Evolutionary conservation across 2,888 invertebrate genomes (phyloP).

Genomic region (Eupithecia subfuscata): DNA sequence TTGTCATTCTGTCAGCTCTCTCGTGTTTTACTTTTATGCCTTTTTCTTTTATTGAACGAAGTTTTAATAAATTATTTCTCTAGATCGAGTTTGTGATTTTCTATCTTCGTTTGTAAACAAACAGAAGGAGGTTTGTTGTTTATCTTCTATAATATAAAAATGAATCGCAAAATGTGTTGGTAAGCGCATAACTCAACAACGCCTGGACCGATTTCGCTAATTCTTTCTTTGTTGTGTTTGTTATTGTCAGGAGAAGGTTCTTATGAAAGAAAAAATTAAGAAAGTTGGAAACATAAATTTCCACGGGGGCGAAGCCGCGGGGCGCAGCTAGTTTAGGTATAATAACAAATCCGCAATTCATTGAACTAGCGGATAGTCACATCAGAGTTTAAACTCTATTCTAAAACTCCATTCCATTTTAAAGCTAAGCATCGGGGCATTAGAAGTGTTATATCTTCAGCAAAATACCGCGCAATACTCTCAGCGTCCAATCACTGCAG

Average conservation of each 20-base stretch:
- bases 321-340: too few relatives aligned
- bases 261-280: too few relatives aligned
- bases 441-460: constrained; percentile 13
- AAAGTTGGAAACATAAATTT: too few relatives aligned
- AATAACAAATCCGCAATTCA: background rate
- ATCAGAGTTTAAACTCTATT: background rate
- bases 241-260: too few relatives aligned
- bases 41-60: background rate
- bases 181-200: too few relatives aligned
- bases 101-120: background rate
- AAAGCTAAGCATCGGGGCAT: background rate
- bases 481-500: constrained; percentile 44
- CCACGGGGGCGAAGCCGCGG: too few relatives aligned
- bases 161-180: too few relatives aligned
- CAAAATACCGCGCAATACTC: constrained; percentile 25
- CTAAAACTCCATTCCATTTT: background rate
- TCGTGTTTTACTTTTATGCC: background rate
- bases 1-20: background rate
- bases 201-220: too few relatives aligned
- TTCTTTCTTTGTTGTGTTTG: too few relatives aligned
- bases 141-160: too few relatives aligned
- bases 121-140: too few relatives aligned
- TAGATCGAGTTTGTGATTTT: background rate
- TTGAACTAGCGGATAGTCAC: background rate
- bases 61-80: background rate